Evolutionary conservation across 2,113 vertebrate species (phyloP).

Genomic region (Coregonus clupeaformis): DNA sequence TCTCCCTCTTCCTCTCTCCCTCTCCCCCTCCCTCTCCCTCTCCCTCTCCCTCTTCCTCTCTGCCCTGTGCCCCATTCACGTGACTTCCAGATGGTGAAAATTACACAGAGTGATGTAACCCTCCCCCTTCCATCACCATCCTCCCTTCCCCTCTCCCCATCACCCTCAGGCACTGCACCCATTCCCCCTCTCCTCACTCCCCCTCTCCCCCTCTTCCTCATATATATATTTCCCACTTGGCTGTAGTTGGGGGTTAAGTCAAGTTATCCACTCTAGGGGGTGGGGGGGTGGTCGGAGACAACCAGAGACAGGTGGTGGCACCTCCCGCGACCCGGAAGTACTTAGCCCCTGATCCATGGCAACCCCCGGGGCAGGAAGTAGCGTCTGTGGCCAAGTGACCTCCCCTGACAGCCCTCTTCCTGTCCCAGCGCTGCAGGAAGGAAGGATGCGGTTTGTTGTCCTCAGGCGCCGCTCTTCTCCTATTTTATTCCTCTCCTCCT

Average conservation of each 20-base stretch:
- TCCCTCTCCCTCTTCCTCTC: too few species aligned
- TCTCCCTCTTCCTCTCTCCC: not conserved
- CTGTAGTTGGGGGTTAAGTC: conserved; percentile 29
- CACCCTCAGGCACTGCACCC: not conserved
- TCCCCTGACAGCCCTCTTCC: conserved; percentile 68
- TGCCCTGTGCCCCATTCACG: conserved; percentile 5
- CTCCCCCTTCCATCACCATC: not conserved
- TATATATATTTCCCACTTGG: conserved; percentile 50
- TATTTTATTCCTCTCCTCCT: conserved; percentile 22
- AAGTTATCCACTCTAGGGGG: not conserved
- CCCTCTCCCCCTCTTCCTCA: not conserved
- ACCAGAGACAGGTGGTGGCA: conserved; percentile 66
- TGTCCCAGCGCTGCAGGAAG: conserved; percentile 76
- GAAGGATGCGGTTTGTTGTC: conserved; percentile 86
- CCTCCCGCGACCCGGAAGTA: conserved; percentile 65
- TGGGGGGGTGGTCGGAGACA: conserved; percentile 3
- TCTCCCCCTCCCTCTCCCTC: not conserved
- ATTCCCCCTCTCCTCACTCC: not conserved
- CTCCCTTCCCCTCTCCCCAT: conserved; percentile 7
- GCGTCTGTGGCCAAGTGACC: conserved; percentile 72
- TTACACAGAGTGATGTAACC: conserved; percentile 18
- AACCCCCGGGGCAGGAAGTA: conserved; percentile 59
- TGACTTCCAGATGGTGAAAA: conserved; percentile 6
- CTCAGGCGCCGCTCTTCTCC: conserved; percentile 68
- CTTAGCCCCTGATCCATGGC: conserved; percentile 67